Conservation (phyloP, 2,888 invertebrate genomes). For the Esperia sulphurella region DNA sequence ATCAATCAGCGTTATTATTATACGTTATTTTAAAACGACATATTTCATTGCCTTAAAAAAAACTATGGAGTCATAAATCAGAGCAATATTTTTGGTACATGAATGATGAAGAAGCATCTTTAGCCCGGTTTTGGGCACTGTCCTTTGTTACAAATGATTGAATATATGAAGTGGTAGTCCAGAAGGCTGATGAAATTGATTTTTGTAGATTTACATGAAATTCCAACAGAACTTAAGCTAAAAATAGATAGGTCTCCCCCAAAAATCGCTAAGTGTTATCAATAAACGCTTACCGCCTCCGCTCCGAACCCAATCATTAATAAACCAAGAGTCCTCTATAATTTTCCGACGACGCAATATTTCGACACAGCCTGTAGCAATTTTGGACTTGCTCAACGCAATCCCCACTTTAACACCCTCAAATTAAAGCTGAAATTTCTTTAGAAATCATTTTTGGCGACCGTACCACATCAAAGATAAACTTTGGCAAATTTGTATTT, state of each 20-base stretch:
- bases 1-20: too few relatives aligned
- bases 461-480: background rate
- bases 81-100: too few relatives aligned
- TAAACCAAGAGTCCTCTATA: conserved; percentile 23
- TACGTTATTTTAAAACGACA: too few relatives aligned
- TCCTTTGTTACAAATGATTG: too few relatives aligned
- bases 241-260: background rate
- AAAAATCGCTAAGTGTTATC: conserved; percentile 4
- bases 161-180: too few relatives aligned
- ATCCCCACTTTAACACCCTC: background rate
- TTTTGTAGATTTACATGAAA: too few relatives aligned
- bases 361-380: conserved; percentile 13
- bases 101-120: too few relatives aligned
- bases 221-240: too few relatives aligned
- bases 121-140: too few relatives aligned
- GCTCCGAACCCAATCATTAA: conserved; percentile 19
- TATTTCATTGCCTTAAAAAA: too few relatives aligned
- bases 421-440: background rate
- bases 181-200: too few relatives aligned
- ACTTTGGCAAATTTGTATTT: background rate
- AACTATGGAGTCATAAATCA: too few relatives aligned
- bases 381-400: background rate
- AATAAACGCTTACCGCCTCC: conserved; percentile 17
- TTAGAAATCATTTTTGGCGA: background rate
- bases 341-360: conserved; percentile 21